Conservation (phyloP, 2,888 invertebrate genomes). For the Calliopum simillimum region DNA sequence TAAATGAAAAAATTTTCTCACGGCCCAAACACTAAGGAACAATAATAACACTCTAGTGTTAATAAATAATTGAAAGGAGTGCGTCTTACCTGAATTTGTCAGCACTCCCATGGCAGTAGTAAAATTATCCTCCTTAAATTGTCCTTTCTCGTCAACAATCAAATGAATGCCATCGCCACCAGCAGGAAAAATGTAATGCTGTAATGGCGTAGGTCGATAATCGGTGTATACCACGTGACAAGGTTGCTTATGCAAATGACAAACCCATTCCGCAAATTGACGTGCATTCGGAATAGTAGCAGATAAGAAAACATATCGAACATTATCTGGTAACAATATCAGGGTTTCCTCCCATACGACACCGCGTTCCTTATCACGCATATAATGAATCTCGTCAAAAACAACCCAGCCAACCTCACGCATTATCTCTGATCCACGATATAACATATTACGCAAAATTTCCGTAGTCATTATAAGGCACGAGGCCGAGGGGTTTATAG, state of each 20-base stretch:
- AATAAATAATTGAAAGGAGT: neutral
- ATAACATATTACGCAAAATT: conserved; percentile 98
- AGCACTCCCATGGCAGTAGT: conserved; percentile 96
- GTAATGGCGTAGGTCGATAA: conserved; percentile 95
- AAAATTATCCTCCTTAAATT: conserved; percentile 97
- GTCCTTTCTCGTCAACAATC: conserved; percentile 94
- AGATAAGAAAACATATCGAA: conserved; percentile 98
- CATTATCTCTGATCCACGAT: conserved; percentile 98
- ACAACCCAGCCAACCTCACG: conserved; percentile 99
- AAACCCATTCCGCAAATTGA: conserved; percentile 96
- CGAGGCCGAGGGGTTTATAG: conserved; percentile 97
- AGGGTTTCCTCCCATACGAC: conserved; percentile 98
- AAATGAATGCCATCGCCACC: conserved; percentile 97
- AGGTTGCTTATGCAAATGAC: conserved; percentile 93
- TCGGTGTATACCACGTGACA: conserved; percentile 99
- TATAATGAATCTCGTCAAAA: conserved; percentile 99
- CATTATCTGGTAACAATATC: conserved; percentile 96
- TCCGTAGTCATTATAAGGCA: conserved; percentile 99
- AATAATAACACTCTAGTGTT: neutral
- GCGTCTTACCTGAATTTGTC: conserved; percentile 73
- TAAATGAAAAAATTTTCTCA: neutral
- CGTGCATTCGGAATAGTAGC: conserved; percentile 99
- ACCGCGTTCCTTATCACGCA: conserved; percentile 99
- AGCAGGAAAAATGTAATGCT: conserved; percentile 97
- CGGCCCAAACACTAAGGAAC: neutral